Evolutionary conservation across 2,888 invertebrate species (phyloP).

Genomic region (Stegana nigrithorax): DNA sequence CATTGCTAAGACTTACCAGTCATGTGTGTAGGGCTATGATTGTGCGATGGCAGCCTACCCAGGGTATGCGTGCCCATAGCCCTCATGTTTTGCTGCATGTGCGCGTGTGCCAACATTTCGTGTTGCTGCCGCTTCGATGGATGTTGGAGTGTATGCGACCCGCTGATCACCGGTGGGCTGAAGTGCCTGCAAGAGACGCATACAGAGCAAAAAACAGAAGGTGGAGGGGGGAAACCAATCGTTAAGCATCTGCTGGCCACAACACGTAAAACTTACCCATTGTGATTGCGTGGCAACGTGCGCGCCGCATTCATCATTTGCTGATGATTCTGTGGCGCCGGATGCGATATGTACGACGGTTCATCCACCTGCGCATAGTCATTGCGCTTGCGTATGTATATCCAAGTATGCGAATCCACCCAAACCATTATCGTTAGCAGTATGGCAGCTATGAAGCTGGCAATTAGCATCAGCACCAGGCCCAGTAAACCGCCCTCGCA

Average conservation of each 20-base stretch:
- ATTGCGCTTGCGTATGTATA: slow-evolving; percentile 90
- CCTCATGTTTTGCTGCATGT: slow-evolving; percentile 70
- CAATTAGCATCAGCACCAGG: slow-evolving; percentile 85
- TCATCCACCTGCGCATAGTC: slow-evolving; percentile 87
- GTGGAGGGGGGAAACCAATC: background rate
- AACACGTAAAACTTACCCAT: slow-evolving; percentile 61
- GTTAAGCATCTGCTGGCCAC: too few species aligned
- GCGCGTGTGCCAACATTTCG: slow-evolving; percentile 70
- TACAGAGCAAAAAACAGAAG: too few species aligned
- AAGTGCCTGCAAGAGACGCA: slow-evolving; percentile 60
- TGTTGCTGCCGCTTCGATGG: slow-evolving; percentile 68
- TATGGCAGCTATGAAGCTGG: slow-evolving; percentile 87
- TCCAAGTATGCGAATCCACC: slow-evolving; percentile 97
- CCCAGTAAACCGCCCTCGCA: slow-evolving; percentile 88
- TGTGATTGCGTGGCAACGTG: slow-evolving; percentile 69
- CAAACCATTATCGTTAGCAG: slow-evolving; percentile 92
- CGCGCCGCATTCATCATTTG: slow-evolving; percentile 70
- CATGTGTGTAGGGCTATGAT: slow-evolving; percentile 73
- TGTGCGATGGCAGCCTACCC: slow-evolving; percentile 75
- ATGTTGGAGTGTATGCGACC: slow-evolving; percentile 68
- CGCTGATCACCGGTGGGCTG: slow-evolving; percentile 69
- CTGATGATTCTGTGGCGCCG: slow-evolving; percentile 70
- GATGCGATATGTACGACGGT: slow-evolving; percentile 72
- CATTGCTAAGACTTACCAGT: slow-evolving; percentile 59
- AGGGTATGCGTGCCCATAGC: slow-evolving; percentile 75